Evolutionary conservation across 2,888 invertebrate species (phyloP).

Genomic region (Phragmatobia fuliginosa): DNA sequence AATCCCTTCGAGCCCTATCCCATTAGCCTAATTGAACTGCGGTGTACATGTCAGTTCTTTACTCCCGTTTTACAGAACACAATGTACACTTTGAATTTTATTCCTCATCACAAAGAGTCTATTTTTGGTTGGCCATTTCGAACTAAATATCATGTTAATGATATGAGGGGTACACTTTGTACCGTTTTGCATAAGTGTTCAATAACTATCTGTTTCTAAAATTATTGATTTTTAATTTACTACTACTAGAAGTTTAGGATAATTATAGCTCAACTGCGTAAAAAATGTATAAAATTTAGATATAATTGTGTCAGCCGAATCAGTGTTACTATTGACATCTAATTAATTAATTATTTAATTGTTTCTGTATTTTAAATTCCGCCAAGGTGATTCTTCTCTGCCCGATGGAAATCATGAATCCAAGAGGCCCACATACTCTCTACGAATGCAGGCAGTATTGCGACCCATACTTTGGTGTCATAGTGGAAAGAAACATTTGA

Average conservation of each 20-base stretch:
- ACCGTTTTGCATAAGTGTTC: conserved; percentile 79
- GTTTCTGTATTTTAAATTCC: no score
- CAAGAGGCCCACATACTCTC: no score
- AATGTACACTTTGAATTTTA: conserved; percentile 52
- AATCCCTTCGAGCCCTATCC: conserved; percentile 85
- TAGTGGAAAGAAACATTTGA: no score
- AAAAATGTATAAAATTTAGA: no score
- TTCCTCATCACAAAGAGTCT: conserved; percentile 17
- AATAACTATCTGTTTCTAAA: conserved; percentile 55
- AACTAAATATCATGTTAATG: conserved; percentile 71
- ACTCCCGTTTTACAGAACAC: conserved; percentile 51
- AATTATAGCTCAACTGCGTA: no score
- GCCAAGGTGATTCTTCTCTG: no score
- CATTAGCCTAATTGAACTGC: conserved; percentile 86
- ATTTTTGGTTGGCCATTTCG: conserved; percentile 39
- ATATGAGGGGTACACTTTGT: conserved; percentile 78
- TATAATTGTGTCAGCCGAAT: no score
- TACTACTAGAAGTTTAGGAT: background rate
- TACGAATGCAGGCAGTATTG: no score
- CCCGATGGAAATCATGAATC: no score
- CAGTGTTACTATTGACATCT: no score
- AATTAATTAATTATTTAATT: no score
- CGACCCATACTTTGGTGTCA: no score
- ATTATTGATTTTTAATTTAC: conserved; percentile 24
- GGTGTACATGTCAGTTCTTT: conserved; percentile 86